These are phyloP conservation scores for Aldabrachelys gigantea DNA, from an alignment of 2,113 vertebrate species.

Conservation along the genomic window DNA sequence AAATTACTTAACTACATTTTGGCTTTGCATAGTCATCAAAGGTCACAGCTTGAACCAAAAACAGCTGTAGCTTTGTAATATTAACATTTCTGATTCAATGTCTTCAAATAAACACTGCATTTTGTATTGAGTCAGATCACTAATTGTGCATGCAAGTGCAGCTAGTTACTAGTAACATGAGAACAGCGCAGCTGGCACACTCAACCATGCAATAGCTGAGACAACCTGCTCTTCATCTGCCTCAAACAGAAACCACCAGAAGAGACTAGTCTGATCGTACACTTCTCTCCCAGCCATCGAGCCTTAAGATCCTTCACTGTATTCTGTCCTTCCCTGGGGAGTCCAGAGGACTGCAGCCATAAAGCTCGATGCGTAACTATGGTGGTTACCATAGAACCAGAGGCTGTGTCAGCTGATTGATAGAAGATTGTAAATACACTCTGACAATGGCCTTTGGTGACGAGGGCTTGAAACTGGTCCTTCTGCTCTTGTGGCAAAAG, in stretches of 20 bases:
- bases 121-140: background rate
- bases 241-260: background rate
- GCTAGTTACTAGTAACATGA: background rate
- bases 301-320: background rate
- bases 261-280: background rate
- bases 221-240: background rate
- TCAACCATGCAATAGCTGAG: background rate
- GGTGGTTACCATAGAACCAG: too few species aligned
- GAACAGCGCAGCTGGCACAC: background rate
- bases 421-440: too few species aligned
- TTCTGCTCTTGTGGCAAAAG: too few species aligned
- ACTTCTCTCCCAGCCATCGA: rapidly evolving
- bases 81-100: background rate
- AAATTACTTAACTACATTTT: background rate
- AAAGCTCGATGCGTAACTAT: too few species aligned
- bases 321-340: too few species aligned
- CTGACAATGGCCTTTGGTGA: too few species aligned
- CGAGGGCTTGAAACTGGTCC: too few species aligned
- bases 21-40: background rate
- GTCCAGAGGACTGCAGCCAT: too few species aligned
- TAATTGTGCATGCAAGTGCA: background rate
- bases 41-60: background rate
- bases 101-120: background rate
- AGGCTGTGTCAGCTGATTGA: too few species aligned
- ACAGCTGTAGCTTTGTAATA: background rate